Evolutionary conservation across 2,797 vertebrate genomes (phyloP).

Genomic region (Oceanodroma leucorhoa): DNA sequence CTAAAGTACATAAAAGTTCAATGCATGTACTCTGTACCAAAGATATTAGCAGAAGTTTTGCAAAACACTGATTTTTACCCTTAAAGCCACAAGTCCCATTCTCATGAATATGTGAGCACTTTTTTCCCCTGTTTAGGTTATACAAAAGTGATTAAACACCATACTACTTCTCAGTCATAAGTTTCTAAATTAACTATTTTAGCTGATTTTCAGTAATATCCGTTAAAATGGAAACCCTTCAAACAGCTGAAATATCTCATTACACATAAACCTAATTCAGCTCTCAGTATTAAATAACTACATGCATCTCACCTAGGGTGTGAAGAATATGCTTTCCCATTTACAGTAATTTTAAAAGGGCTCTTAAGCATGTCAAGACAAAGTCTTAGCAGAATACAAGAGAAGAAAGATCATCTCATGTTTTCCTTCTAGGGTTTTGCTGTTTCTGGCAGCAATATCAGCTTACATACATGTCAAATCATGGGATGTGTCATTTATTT

Average conservation of each 20-base stretch:
- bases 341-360: neutral
- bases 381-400: neutral
- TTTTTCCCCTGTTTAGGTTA: neutral
- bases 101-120: neutral
- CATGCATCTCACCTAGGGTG: neutral
- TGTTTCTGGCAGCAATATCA: neutral
- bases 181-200: neutral
- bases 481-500: neutral
- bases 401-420: neutral
- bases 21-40: neutral
- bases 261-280: neutral
- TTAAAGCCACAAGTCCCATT: neutral
- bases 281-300: neutral
- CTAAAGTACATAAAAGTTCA: neutral
- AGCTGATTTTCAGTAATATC: neutral
- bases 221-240: neutral
- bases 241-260: neutral
- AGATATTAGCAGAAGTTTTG: neutral
- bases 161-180: neutral
- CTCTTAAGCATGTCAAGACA: neutral
- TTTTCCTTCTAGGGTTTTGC: neutral
- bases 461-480: neutral
- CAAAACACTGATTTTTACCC: neutral
- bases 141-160: neutral
- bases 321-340: neutral